A percentile compares a stretch with the other conserved stretches of the same genome.
These are phyloP conservation scores for Meteorus sp. DNA, from an alignment of 1,140 invertebrate genomes.

Conservation along the genomic window DNA sequence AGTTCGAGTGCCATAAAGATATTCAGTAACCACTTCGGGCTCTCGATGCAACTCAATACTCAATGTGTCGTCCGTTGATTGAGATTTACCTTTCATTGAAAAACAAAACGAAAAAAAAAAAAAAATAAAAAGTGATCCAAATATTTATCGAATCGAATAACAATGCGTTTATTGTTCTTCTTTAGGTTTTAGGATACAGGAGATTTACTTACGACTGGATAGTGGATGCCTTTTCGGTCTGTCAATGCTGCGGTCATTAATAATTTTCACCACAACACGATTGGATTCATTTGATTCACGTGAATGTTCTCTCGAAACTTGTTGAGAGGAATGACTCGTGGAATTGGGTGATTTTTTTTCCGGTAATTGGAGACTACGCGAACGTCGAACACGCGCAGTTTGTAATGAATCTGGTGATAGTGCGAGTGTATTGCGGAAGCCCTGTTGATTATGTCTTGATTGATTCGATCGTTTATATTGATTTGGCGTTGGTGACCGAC, in stretches of 20 bases:
- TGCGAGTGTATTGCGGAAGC: slow-evolving; percentile 42
- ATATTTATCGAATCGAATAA: background rate
- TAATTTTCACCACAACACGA: slow-evolving; percentile 51
- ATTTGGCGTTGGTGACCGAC: slow-evolving; percentile 50
- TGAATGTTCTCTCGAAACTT: slow-evolving; percentile 40
- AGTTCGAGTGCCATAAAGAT: slow-evolving; percentile 61
- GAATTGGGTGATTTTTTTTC: slow-evolving; percentile 57
- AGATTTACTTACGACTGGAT: slow-evolving; percentile 44
- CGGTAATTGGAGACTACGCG: slow-evolving; percentile 62
- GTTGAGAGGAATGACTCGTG: slow-evolving; percentile 33
- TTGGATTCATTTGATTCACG: slow-evolving; percentile 47
- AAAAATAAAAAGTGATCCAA: background rate
- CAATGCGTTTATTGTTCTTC: too few species aligned
- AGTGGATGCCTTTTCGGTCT: slow-evolving; percentile 42
- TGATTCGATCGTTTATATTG: slow-evolving; percentile 43
- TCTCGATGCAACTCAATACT: slow-evolving; percentile 60
- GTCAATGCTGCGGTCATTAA: slow-evolving; percentile 39
- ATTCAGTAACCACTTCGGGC: slow-evolving; percentile 62
- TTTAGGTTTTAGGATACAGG: background rate
- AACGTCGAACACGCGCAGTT: slow-evolving; percentile 56
- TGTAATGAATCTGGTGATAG: slow-evolving; percentile 52
- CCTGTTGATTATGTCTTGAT: slow-evolving; percentile 45
- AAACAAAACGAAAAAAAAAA: slow-evolving; percentile 22
- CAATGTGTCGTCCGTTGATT: slow-evolving; percentile 53
- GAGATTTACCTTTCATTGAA: slow-evolving; percentile 47